These are phyloP conservation scores for Ispidina lecontei DNA, from an alignment of 2,797 vertebrate species.

Conservation along the genomic window DNA sequence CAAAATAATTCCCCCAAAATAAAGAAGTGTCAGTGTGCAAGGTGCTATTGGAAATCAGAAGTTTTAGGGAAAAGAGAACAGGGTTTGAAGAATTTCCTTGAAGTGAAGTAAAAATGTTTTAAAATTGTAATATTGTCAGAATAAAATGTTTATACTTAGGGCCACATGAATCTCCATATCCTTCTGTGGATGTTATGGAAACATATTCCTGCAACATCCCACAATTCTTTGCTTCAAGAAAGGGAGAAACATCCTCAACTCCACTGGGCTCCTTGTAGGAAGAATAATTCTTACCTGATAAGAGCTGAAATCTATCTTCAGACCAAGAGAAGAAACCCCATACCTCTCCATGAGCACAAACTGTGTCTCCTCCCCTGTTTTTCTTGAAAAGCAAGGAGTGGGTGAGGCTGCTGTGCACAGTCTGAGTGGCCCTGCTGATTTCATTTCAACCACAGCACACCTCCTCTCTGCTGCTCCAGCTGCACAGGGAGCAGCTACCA, in stretches of 20 bases:
- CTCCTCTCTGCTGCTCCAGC: neutral
- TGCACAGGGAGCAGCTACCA: accelerated
- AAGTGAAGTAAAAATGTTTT: neutral
- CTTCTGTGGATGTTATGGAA: neutral
- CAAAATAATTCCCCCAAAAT: neutral
- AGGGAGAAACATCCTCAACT: neutral
- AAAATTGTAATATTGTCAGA: neutral
- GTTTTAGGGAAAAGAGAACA: neutral
- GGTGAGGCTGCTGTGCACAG: neutral
- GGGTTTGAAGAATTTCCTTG: neutral
- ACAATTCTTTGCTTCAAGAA: neutral
- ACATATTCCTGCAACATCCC: neutral
- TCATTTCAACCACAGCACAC: neutral
- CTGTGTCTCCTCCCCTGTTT: neutral
- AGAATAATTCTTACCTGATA: neutral
- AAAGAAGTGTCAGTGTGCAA: accelerated
- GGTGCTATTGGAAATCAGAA: neutral
- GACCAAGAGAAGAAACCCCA: accelerated
- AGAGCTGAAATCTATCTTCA: neutral
- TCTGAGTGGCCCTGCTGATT: accelerated
- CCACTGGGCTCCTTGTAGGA: neutral
- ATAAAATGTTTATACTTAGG: neutral
- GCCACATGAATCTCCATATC: neutral
- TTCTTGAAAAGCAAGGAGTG: no score
- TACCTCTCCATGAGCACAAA: neutral